These are phyloP conservation scores for Operophtera brumata DNA, from an alignment of 2,888 invertebrate species.

Conservation along the genomic window DNA sequence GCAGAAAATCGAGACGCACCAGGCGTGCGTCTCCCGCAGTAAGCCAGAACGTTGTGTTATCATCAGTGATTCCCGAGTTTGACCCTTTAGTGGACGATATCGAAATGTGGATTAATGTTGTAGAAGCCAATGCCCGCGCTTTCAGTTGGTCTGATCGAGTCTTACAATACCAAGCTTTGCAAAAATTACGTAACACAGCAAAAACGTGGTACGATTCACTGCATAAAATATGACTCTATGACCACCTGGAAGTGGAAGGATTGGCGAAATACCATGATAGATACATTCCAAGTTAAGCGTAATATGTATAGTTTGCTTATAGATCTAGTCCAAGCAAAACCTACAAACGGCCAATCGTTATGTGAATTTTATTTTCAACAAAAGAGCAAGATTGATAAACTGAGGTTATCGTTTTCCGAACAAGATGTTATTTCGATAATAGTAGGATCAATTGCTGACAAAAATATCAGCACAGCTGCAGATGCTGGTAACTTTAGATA, in stretches of 20 bases:
- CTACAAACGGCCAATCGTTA: background rate
- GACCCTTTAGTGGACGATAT: conserved; percentile 2
- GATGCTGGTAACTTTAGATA: background rate
- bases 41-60: conserved; percentile 1
- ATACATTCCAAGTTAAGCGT: conserved; percentile 17
- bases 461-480: background rate
- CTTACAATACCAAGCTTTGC: conserved; percentile 2
- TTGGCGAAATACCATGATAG: conserved; percentile 33
- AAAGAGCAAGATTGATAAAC: background rate
- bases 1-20: background rate
- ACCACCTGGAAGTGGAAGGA: conserved; percentile 36
- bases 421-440: background rate
- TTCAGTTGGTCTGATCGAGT: conserved; percentile 36
- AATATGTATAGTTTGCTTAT: background rate
- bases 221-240: no score
- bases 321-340: background rate
- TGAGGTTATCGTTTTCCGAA: background rate
- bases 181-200: conserved; percentile 19
- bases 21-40: background rate
- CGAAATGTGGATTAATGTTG: conserved; percentile 35
- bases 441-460: background rate
- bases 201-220: conserved; percentile 33
- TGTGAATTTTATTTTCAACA: background rate
- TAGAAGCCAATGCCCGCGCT: conserved; percentile 34
- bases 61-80: conserved; percentile 2